Evolutionary conservation across 2,888 invertebrate species (phyloP).

Genomic region (Oscheius sp.): DNA sequence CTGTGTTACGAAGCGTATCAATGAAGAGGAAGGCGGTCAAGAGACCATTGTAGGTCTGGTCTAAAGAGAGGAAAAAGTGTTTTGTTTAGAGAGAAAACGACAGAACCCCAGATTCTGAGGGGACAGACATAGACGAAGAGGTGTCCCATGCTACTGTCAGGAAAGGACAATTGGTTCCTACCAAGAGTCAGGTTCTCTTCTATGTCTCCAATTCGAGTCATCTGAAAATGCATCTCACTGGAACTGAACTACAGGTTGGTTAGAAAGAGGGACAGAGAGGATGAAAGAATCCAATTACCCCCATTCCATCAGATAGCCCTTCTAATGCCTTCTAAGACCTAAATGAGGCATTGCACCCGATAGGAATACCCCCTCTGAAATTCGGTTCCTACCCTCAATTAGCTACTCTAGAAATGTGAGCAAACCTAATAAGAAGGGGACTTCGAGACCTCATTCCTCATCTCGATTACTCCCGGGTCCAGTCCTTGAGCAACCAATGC

Average conservation of each 20-base stretch:
- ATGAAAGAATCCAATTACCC: too few species aligned
- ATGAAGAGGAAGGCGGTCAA: slow-evolving; percentile 16
- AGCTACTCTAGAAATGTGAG: too few species aligned
- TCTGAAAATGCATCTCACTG: slow-evolving; percentile 60
- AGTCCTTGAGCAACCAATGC: slow-evolving; percentile 16
- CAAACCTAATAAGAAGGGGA: too few species aligned
- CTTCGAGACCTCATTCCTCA: too few species aligned
- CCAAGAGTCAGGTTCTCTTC: slow-evolving; percentile 63
- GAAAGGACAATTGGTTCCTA: slow-evolving; percentile 47
- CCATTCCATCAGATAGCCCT: too few species aligned
- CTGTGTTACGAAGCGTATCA: slow-evolving; percentile 6
- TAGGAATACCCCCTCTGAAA: too few species aligned
- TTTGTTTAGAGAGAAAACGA: slow-evolving; percentile 13
- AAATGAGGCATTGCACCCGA: too few species aligned
- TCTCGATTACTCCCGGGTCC: too few species aligned
- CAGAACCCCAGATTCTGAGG: slow-evolving; percentile 10
- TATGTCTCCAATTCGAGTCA: slow-evolving; percentile 62
- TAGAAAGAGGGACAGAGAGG: too few species aligned
- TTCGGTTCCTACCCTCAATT: too few species aligned
- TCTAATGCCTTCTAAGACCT: too few species aligned
- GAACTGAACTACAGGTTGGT: slow-evolving; percentile 64
- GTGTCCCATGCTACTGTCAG: slow-evolving; percentile 35
- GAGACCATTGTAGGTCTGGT: not conserved
- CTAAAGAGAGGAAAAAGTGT: not conserved
- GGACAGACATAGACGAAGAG: slow-evolving; percentile 38